Percentiles rank a stretch among this genome's conserved stretches.
Evolutionary conservation across 2,888 invertebrate genomes (phyloP).

Genomic region (Agonopterix subpropinquella): DNA sequence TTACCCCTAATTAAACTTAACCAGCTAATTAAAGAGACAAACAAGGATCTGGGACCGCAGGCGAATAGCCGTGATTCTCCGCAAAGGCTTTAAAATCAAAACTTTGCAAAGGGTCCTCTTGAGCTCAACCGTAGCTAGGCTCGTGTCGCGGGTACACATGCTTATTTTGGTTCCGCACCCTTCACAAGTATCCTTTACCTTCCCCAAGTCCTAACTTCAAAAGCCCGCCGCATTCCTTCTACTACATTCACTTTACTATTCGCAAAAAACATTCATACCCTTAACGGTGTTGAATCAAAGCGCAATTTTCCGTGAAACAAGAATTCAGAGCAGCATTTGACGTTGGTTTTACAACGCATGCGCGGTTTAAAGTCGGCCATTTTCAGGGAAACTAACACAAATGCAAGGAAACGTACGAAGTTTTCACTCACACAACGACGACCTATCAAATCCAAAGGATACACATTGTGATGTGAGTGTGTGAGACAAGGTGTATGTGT

Average conservation of each 20-base stretch:
- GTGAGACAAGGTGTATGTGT: constrained; percentile 26
- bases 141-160: no score
- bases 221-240: constrained; percentile 45
- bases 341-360: constrained; percentile 39
- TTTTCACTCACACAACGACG: constrained; percentile 25
- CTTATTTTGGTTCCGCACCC: constrained; percentile 8
- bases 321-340: neutral
- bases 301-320: no score
- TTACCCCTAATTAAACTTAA: no score
- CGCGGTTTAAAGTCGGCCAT: constrained; percentile 56
- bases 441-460: constrained; percentile 3
- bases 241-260: constrained; percentile 9
- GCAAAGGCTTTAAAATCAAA: no score
- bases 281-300: no score
- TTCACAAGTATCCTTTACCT: constrained; percentile 58
- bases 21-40: no score
- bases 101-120: no score
- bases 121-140: no score
- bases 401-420: constrained; percentile 11
- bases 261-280: neutral
- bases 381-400: constrained; percentile 56
- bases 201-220: constrained; percentile 63
- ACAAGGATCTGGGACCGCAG: no score
- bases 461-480: constrained; percentile 18
- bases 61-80: no score